These are phyloP conservation scores for Neopipo cinnamomea DNA, from an alignment of 2,113 vertebrate genomes.

Conservation along the genomic window DNA sequence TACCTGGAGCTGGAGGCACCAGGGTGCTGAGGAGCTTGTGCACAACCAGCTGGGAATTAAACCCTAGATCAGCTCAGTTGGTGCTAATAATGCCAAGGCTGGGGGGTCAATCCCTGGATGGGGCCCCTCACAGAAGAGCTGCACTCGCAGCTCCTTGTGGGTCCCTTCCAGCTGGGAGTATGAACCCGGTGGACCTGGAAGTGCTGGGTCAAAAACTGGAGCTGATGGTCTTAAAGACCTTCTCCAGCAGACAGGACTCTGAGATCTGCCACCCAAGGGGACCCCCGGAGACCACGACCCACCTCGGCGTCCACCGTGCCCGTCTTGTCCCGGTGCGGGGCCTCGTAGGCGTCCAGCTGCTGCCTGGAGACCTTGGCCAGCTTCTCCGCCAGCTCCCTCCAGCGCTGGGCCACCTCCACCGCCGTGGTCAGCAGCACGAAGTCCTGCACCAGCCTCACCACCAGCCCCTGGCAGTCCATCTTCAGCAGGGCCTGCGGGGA, in stretches of 20 bases:
- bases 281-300: not conserved
- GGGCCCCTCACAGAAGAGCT: not conserved
- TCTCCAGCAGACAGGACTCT: not conserved
- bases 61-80: not conserved
- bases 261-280: not conserved
- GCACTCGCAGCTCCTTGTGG: not conserved
- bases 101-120: not conserved
- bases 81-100: not conserved
- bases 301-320: constrained; percentile 93
- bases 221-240: rapidly evolving
- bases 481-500: constrained; percentile 86
- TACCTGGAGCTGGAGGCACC: not conserved
- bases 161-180: not conserved
- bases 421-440: constrained; percentile 95
- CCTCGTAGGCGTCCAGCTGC: constrained; percentile 97
- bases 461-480: constrained; percentile 96
- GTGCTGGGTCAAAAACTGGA: rapidly evolving
- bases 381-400: constrained; percentile 94
- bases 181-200: not conserved
- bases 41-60: not conserved
- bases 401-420: constrained; percentile 91
- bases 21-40: not conserved
- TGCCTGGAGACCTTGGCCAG: constrained; percentile 89
- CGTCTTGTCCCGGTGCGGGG: constrained; percentile 86
- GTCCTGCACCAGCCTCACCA: constrained; percentile 91